Conservation (phyloP, 2,797 vertebrate genomes). For the Sebastes nivosus region DNA sequence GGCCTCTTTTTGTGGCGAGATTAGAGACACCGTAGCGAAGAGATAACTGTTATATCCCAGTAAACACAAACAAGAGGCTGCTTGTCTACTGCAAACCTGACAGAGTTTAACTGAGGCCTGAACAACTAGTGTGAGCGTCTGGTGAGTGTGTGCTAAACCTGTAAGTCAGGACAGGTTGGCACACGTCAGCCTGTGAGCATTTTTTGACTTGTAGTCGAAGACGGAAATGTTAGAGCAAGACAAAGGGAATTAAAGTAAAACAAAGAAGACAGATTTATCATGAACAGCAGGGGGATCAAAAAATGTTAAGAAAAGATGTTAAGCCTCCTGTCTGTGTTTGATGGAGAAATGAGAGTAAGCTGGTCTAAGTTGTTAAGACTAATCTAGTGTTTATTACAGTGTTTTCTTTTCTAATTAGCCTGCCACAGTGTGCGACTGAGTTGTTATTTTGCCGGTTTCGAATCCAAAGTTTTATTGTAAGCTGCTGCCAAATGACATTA, state of each 20-base stretch:
- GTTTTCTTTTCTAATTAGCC: not conserved
- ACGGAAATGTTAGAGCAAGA: not conserved
- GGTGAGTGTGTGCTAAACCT: conserved; percentile 39
- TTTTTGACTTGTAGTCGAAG: not conserved
- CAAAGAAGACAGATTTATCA: not conserved
- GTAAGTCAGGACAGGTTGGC: conserved; percentile 52
- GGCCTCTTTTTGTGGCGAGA: conserved; percentile 10
- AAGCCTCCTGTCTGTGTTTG: not conserved
- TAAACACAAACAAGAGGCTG: conserved; percentile 18
- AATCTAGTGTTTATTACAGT: not conserved
- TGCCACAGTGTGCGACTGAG: not conserved
- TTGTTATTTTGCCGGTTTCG: not conserved
- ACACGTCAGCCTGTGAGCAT: conserved; percentile 21
- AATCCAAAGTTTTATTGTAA: not conserved
- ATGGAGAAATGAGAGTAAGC: not conserved
- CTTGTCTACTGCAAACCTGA: conserved; percentile 6
- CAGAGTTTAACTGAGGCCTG: conserved; percentile 1
- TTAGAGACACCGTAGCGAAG: not conserved
- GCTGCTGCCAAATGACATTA: not conserved
- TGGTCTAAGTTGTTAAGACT: not conserved
- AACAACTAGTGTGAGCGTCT: not conserved
- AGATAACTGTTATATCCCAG: not conserved
- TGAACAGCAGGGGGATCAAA: not conserved
- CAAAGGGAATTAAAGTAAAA: not conserved
- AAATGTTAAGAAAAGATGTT: not conserved